Conservation (phyloP, 1,140 invertebrate species). For the Oryctes rhinoceros region DNA sequence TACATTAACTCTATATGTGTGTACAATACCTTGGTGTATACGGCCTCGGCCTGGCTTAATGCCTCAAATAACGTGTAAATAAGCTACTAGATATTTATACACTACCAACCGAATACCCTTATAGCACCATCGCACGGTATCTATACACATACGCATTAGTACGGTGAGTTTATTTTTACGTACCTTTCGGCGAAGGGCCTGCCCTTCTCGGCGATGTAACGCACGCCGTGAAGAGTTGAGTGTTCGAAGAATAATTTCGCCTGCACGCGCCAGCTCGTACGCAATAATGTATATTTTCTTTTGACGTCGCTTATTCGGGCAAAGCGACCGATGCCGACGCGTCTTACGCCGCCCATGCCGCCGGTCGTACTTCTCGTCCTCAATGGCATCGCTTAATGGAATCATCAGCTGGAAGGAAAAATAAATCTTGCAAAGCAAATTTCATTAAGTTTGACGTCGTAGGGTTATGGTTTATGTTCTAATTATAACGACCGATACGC, state of each 20-base stretch:
- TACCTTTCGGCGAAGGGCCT: constrained; percentile 75
- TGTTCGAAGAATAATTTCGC: constrained; percentile 75
- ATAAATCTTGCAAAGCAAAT: constrained; percentile 15
- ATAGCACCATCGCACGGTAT: constrained; percentile 1
- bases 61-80: constrained; percentile 35
- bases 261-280: constrained; percentile 70
- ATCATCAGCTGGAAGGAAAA: constrained; percentile 13
- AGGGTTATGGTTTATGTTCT: constrained; percentile 1
- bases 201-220: constrained; percentile 74
- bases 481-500: background rate
- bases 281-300: constrained; percentile 51
- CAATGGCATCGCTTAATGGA: constrained; percentile 21
- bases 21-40: constrained; percentile 1
- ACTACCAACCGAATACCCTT: background rate
- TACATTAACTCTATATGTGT: constrained; percentile 25
- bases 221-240: constrained; percentile 75
- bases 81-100: constrained; percentile 28
- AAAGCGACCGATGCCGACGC: background rate
- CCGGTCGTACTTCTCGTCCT: background rate
- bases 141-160: background rate
- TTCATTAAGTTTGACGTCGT: background rate
- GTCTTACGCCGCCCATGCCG: background rate
- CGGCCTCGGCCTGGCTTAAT: constrained; percentile 15
- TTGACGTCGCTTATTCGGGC: constrained; percentile 9
- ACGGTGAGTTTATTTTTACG: constrained; percentile 45